Evolutionary conservation across 2,113 vertebrate species (phyloP).

Genomic region (Tor tambroides): DNA sequence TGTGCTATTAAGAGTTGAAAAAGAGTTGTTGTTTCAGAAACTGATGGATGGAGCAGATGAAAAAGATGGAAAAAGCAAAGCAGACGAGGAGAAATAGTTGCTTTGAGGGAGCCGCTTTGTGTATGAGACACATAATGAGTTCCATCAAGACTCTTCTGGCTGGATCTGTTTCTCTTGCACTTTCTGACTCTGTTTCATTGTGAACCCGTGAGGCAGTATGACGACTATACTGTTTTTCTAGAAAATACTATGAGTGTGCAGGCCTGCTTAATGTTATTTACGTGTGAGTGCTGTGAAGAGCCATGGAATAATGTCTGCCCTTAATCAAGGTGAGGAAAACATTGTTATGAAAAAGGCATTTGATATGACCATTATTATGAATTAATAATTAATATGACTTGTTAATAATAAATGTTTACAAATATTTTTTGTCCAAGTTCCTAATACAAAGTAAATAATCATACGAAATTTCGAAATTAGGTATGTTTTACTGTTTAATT

Average conservation of each 20-base stretch:
- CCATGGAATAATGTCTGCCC: not conserved
- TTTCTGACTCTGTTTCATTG: not conserved
- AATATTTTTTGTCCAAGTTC: not conserved
- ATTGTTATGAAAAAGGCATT: too few species aligned
- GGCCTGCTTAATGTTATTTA: not conserved
- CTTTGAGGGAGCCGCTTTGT: conserved; percentile 30
- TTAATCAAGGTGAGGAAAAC: not conserved
- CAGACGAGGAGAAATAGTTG: conserved; percentile 8
- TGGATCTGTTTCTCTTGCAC: not conserved
- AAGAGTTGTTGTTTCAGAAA: conserved; percentile 48
- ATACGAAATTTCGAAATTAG: too few species aligned
- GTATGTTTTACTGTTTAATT: not conserved
- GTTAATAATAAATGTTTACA: too few species aligned
- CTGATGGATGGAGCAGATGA: conserved; percentile 9
- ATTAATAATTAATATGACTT: too few species aligned
- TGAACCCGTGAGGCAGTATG: not conserved
- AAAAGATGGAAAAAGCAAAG: not conserved
- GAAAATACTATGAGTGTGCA: not conserved
- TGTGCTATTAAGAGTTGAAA: conserved; percentile 44
- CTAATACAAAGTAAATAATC: not conserved
- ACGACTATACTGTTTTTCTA: not conserved
- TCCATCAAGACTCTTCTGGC: conserved; percentile 21
- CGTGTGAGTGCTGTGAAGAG: not conserved
- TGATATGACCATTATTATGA: too few species aligned
- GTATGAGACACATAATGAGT: conserved; percentile 37